Conservation (phyloP, 2,797 vertebrate genomes). For the Salmo trutta region DNA sequence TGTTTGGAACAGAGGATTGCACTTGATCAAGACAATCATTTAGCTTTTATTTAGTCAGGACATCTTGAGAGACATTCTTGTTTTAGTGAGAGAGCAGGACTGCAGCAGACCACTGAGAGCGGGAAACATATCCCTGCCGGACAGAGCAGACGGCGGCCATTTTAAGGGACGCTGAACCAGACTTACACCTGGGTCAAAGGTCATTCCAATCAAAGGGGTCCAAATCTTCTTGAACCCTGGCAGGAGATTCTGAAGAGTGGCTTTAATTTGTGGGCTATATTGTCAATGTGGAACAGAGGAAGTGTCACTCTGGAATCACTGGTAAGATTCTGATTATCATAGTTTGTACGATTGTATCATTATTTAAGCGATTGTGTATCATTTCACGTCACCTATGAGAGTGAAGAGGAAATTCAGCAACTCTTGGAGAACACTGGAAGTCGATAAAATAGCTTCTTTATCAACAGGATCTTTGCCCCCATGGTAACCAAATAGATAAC, state of each 20-base stretch:
- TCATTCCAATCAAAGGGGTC: slow-evolving; percentile 38
- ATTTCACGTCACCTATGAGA: neutral
- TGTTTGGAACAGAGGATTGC: neutral
- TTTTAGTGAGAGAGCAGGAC: neutral
- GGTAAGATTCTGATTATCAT: slow-evolving; percentile 43
- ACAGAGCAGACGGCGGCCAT: neutral
- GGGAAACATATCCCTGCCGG: slow-evolving; percentile 6
- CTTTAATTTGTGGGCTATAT: slow-evolving; percentile 4
- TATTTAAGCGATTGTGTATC: neutral
- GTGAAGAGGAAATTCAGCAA: neutral
- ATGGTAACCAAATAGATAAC: neutral
- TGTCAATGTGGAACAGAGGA: slow-evolving; percentile 19
- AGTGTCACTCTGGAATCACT: neutral
- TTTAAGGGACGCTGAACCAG: slow-evolving; percentile 5
- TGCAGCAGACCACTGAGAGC: slow-evolving; percentile 21
- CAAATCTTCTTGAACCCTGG: slow-evolving; percentile 23
- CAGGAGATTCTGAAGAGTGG: slow-evolving; percentile 21
- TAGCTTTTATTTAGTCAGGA: neutral
- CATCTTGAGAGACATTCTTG: neutral
- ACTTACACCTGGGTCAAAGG: slow-evolving; percentile 14
- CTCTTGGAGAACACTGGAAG: neutral
- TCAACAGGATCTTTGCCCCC: neutral
- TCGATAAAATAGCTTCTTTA: neutral
- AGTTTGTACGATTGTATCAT: neutral
- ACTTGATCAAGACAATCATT: neutral